Percentiles rank a stretch among this genome's conserved stretches.
Conservation (phyloP, 2,797 vertebrate genomes). For the Gambelia wislizenii region DNA sequence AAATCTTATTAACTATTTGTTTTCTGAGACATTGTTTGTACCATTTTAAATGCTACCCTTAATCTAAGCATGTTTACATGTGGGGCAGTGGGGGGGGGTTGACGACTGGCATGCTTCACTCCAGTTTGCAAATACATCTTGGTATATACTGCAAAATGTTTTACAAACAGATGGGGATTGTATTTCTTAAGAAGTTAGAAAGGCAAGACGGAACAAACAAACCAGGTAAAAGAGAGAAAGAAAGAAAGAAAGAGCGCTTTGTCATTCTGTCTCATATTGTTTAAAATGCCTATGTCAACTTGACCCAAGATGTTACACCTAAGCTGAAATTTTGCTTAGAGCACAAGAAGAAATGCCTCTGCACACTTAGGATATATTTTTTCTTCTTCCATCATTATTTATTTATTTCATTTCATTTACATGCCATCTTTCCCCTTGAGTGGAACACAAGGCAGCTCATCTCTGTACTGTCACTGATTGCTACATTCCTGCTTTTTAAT, state of each 20-base stretch:
- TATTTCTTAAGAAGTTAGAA: not conserved
- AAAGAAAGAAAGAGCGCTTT: not conserved
- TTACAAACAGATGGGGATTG: not conserved
- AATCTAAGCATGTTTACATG: not conserved
- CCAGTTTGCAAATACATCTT: not conserved
- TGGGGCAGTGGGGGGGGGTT: no score
- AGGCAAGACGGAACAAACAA: slow-evolving; percentile 19
- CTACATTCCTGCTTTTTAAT: not conserved
- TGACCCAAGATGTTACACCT: not conserved
- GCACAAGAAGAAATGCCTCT: not conserved
- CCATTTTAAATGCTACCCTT: not conserved
- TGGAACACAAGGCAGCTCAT: not conserved
- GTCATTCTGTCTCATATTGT: not conserved
- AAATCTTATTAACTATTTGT: not conserved
- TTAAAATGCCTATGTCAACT: not conserved
- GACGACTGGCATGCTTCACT: not conserved
- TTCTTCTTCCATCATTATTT: not conserved
- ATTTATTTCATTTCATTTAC: not conserved
- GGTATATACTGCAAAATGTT: not conserved
- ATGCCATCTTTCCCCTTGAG: no score
- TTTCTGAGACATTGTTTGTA: not conserved
- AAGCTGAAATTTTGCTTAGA: slow-evolving; percentile 10
- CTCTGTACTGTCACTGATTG: not conserved
- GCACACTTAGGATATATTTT: not conserved
- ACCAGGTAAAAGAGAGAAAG: not conserved